Evolutionary conservation across 35 echinoderm and acorn worm genomes (phyloP), one percentile per base, ranked within the genome.

Genomic region (Strongylocentrotus purpuratus): DNA sequence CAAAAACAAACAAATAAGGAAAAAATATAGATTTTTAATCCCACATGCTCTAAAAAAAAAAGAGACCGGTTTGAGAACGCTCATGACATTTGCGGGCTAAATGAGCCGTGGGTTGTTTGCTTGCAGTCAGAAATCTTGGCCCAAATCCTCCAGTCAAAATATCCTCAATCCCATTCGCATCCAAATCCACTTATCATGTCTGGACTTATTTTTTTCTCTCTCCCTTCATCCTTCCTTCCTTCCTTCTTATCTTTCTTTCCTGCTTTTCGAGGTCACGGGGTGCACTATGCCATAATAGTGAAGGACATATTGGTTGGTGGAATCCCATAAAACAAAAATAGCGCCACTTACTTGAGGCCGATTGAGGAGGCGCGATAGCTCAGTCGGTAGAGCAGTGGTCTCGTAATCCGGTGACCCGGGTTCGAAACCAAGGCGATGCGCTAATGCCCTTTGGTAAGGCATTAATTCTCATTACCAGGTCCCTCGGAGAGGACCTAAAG

Each of bases 161-260:
- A 89, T 89, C 20, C 33, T 89, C 32, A 89, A 89, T 89, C 87
- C 33, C 87, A 46, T 89, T 89, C 45, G 87, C 33, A 89, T 45
- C 65, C 45, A 89, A 89, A 89, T 89, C 87, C 87, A 89, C 87
- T 89, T 89, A 89, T 89, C 87, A 89, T 89, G 87, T 89, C 87
- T 46, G 20, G 87, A 89, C 87, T 78, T 78, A 78, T 78, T 78
- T 41, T 41, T 41, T 59, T 78, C 61, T 78, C 25, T 28, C 65
- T 28, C 65, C 65, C 65, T 6, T 78, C 65, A 28, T 78, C 65
- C 28, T 70, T 28, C 61, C 25, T 71, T 71, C 61, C 61, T 71
- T 71, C 61, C 61, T 71, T 20, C 20, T 2, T 58, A 7, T 59
- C 25, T 78, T 78, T 28, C 65, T 78, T 78, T 8, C 65, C 25